These are phyloP conservation scores for Halcyon malimbica DNA, from an alignment of 2,113 vertebrate species.

Conservation along the genomic window DNA sequence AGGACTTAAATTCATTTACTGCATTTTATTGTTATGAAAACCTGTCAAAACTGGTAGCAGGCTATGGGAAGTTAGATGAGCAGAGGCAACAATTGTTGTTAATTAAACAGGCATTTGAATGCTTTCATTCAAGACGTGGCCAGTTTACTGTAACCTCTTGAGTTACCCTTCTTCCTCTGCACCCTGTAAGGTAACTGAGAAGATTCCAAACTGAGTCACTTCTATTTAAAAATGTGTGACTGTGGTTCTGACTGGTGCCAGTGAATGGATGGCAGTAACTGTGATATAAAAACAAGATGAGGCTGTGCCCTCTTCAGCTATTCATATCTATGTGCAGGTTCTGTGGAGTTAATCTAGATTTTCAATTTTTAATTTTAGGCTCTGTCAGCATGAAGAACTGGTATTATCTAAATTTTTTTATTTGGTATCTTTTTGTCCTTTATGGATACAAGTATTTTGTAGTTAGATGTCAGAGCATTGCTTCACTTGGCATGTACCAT, in stretches of 20 bases:
- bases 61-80: neutral
- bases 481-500: neutral
- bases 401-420: neutral
- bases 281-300: neutral
- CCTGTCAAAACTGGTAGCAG: slow-evolving; percentile 34
- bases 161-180: neutral
- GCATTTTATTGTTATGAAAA: slow-evolving; percentile 62
- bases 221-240: neutral
- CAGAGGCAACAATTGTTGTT: slow-evolving; percentile 34
- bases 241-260: neutral
- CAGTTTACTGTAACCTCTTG: slow-evolving; percentile 16
- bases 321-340: neutral
- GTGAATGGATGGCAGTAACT: neutral
- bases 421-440: neutral
- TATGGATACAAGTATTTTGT: neutral
- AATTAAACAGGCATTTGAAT: slow-evolving; percentile 42
- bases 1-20: slow-evolving; percentile 66
- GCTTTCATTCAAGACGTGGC: neutral
- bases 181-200: neutral
- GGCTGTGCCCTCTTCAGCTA: neutral
- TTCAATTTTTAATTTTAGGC: neutral
- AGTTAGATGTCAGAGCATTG: neutral
- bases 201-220: neutral
- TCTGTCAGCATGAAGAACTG: neutral
- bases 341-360: neutral